Evolutionary conservation across 2,888 invertebrate genomes (phyloP), one percentile per base, ranked within the genome.

Genomic region (Nephrotoma flavescens): DNA sequence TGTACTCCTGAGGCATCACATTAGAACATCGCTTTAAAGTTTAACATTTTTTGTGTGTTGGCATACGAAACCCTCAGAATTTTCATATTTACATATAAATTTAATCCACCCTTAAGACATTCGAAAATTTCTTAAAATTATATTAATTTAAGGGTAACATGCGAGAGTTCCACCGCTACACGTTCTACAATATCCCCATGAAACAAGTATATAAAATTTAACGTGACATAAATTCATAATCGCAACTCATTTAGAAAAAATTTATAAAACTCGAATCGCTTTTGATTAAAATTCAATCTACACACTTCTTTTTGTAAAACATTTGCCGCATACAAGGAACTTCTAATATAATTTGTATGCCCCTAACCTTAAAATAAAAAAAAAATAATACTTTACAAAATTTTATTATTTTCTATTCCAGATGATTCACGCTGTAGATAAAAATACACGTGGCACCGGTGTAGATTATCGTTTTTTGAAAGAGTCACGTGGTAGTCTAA

Each of bases 391-490:
- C 19, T 19, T 44, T 44, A 44, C 11, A 44, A 44, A 9, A 9
- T 71, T 71, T 71, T 31, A 31, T 71, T 71, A 31, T 31, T 52
- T 52, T 71, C 19, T 1, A 41, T 88, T 87, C 4, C 89, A 91
- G 91, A 90, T 90, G 88, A 91, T 92, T 57, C 91, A 91, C 87
- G 91, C 91, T 87, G 91, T 91, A 89, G 91, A 92, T 88, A 90
- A 91, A 71, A 88, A 87, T 85, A 47, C 88, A 41, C 89, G 92
- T 86, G 90, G 90, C 87, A 91, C 91, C 86, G 42, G 84, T 0
- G 42, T 42, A n/a, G 92, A 92, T 89, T 91, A 90, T 89, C 91
- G 92, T 88, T 92, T 92, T 88, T 91, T 92, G 86, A 91, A 90
- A 88, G 92, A 92, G 88, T 89, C 91, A 87, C 90, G 91, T 89